phyloP scores from a whole-genome alignment of 2,888 invertebrate species.

The Liodrosophila aerea region DNA sequence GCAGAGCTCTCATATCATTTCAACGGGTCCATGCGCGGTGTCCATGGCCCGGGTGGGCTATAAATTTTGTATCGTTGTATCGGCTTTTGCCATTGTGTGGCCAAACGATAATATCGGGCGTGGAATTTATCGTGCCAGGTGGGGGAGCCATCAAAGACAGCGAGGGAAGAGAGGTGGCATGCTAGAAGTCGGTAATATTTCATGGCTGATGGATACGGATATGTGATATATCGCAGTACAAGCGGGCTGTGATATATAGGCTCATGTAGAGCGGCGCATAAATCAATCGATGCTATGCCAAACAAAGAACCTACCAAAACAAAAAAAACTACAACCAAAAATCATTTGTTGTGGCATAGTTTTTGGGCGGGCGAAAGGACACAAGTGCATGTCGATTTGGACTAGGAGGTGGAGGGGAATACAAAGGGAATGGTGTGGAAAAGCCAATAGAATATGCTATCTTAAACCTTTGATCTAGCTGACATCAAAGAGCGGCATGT shows the following conservation, averaged over 20 bases:
- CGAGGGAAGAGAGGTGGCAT: not conserved
- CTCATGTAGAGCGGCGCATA: slow-evolving; percentile 63
- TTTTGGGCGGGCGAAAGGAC: slow-evolving; percentile 33
- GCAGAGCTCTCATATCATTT: slow-evolving; percentile 59
- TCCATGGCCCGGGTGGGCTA: slow-evolving; percentile 58
- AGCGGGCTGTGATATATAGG: slow-evolving; percentile 63
- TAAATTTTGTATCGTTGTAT: slow-evolving; percentile 76
- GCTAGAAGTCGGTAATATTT: slow-evolving; percentile 60
- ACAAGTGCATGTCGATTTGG: slow-evolving; percentile 37
- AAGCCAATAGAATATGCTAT: slow-evolving; percentile 12
- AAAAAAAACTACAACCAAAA: slow-evolving; percentile 11
- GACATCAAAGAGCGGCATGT: slow-evolving; percentile 37
- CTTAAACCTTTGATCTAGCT: slow-evolving; percentile 20
- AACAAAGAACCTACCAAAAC: slow-evolving; percentile 12
- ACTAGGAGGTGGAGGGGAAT: not conserved
- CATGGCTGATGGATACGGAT: slow-evolving; percentile 73
- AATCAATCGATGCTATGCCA: slow-evolving; percentile 51
- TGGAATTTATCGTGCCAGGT: slow-evolving; percentile 72
- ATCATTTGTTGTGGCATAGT: slow-evolving; percentile 16
- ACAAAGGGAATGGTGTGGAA: slow-evolving; percentile 29
- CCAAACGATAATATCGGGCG: slow-evolving; percentile 68
- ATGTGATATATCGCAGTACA: slow-evolving; percentile 62
- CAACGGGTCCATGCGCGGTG: slow-evolving; percentile 57
- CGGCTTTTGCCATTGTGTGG: slow-evolving; percentile 74
- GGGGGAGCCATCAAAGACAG: slow-evolving; percentile 50